A percentile compares a stretch with the other conserved stretches of the same genome.
Conservation (phyloP, 2,113 vertebrate genomes). For the Calcarius ornatus region DNA sequence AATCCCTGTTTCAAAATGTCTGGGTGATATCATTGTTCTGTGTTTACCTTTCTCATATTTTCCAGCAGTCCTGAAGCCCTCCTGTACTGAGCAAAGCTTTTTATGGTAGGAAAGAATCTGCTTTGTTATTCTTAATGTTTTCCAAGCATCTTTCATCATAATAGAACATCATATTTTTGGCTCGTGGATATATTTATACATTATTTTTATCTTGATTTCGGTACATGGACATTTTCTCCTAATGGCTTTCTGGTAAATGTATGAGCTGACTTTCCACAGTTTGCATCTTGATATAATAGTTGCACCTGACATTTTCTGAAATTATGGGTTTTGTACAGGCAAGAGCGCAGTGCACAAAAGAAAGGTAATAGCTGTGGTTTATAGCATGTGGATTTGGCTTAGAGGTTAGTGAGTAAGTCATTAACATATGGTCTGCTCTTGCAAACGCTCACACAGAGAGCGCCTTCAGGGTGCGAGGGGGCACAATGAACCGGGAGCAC, state of each 20-base stretch:
- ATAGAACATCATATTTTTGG: neutral
- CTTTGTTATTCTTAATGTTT: conserved; percentile 21
- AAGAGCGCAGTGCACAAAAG: neutral
- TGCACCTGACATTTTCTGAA: conserved; percentile 8
- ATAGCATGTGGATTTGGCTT: neutral
- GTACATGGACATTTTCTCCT: neutral
- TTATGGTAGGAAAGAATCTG: conserved; percentile 22
- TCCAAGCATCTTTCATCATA: neutral
- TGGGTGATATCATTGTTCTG: neutral
- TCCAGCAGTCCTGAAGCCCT: conserved; percentile 13
- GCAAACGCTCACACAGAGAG: neutral
- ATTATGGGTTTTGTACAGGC: neutral
- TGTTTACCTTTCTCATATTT: conserved; percentile 52
- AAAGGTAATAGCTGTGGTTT: neutral
- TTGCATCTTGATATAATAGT: neutral
- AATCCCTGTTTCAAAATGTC: conserved; percentile 6
- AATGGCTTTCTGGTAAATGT: neutral
- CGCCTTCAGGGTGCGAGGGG: neutral
- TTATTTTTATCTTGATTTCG: conserved; percentile 7
- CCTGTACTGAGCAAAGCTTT: conserved; percentile 1
- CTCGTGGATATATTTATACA: neutral
- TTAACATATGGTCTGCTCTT: conserved; percentile 6
- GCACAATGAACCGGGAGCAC: neutral
- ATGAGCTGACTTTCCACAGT: neutral
- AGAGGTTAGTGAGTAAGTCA: neutral